Percentiles rank a stretch among this genome's conserved stretches.
Evolutionary conservation across 2,888 invertebrate genomes (phyloP).

Genomic region (Tenthredo amoena): DNA sequence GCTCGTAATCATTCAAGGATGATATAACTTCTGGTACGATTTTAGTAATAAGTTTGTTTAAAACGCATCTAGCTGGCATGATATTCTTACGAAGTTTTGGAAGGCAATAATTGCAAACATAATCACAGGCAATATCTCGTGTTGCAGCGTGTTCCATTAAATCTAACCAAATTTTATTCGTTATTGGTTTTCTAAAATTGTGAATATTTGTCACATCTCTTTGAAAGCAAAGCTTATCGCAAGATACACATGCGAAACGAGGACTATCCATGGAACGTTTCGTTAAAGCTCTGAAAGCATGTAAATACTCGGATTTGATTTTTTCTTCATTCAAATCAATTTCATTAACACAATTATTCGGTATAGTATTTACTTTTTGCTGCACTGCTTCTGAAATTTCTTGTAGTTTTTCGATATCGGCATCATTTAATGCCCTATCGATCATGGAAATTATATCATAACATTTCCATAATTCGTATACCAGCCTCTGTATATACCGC

Average conservation of each 20-base stretch:
- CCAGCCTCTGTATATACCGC: slow-evolving; percentile 54
- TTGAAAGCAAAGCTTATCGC: slow-evolving; percentile 59
- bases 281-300: slow-evolving; percentile 55
- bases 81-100: slow-evolving; percentile 58
- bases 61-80: slow-evolving; percentile 54
- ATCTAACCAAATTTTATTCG: no score
- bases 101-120: no score
- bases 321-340: slow-evolving; percentile 57
- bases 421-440: slow-evolving; percentile 53
- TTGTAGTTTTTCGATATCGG: slow-evolving; percentile 38
- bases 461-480: slow-evolving; percentile 41
- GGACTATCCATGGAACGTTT: slow-evolving; percentile 56
- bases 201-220: slow-evolving; percentile 54
- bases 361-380: slow-evolving; percentile 27
- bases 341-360: slow-evolving; percentile 29
- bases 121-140: no score
- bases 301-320: slow-evolving; percentile 50
- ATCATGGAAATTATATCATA: background rate
- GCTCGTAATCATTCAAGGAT: slow-evolving; percentile 63
- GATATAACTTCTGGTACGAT: slow-evolving; percentile 57
- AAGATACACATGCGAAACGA: slow-evolving; percentile 56
- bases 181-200: slow-evolving; percentile 36
- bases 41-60: slow-evolving; percentile 56
- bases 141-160: no score
- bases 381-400: slow-evolving; percentile 16